Evolutionary conservation across 2,113 vertebrate species (phyloP).

Genomic region (Pristiophorus japonicus): DNA sequence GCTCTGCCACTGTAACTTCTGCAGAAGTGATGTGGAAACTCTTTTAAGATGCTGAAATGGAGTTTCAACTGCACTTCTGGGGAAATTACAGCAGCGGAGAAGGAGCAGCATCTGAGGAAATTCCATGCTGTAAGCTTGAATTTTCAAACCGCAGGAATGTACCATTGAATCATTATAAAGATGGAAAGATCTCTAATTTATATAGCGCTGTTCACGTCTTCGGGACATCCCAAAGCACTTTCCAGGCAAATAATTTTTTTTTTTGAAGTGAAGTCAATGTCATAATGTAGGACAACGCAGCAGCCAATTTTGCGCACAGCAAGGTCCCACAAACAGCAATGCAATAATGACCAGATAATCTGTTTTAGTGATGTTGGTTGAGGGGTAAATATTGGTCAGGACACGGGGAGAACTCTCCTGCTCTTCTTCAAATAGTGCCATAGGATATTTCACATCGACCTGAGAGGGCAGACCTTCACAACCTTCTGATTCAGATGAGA

Average conservation of each 20-base stretch:
- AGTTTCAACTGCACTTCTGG: not conserved
- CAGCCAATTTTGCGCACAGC: too few relatives aligned
- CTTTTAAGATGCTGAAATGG: too few relatives aligned
- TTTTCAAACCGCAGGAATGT: too few relatives aligned
- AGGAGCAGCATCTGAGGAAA: too few relatives aligned
- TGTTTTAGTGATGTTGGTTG: not conserved
- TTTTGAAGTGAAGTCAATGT: not conserved
- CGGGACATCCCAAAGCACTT: not conserved
- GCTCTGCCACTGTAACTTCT: not conserved
- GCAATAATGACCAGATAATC: too few relatives aligned
- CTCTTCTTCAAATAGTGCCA: not conserved
- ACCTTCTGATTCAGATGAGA: not conserved
- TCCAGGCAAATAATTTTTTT: not conserved
- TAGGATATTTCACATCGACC: not conserved
- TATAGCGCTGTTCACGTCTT: not conserved
- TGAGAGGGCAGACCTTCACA: not conserved
- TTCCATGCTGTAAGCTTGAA: too few relatives aligned
- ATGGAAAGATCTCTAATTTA: not conserved
- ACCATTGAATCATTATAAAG: not conserved
- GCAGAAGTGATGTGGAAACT: too few relatives aligned
- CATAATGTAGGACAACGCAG: too few relatives aligned
- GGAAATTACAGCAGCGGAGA: not conserved
- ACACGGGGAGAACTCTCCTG: not conserved
- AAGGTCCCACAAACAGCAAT: too few relatives aligned
- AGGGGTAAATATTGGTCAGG: not conserved